Base-by-base conservation (phyloP, 2,113 vertebrate genomes). In the Caranx ignobilis region DNA sequence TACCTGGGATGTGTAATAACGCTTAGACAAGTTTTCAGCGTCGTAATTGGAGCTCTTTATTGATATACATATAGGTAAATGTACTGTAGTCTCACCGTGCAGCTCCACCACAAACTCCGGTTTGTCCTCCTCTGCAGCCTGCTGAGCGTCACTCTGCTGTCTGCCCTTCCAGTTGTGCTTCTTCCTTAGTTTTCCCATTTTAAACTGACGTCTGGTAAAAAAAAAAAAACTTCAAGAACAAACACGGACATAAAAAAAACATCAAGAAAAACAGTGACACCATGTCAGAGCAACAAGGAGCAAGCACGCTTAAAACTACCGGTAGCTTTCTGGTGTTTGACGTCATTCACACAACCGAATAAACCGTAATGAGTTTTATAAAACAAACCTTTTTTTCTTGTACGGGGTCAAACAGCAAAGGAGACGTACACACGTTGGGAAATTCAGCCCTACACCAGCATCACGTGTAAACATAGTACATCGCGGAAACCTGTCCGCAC, bases 131-230 rank as follows among this genome's bases (percentile, higher is more conserved):
- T 48, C 65, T 15, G 71, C 48, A 21, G 87, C 9, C 50, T 76
- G 74, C 34, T 81, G 61, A 43, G 77, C 34, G 48, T 82, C 82
- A 1, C 26, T 88, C 77, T 93, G 89, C 67, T 89, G 86, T 45
- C 97, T 95, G 1, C 96, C 97, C 87, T 93, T 97, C 96, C 96
- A 95, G 92, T 99, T 98, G 87, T 95, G 94, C 37, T 95, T 94
- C 81, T 95, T 96, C 73, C 94, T 95, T 9, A 96, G 73, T 78
- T 93, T 96, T 31, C 97, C 97, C 98, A 97, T 96, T 73, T 75
- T 88, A 69, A 63, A 77, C 4, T 18, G 2, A 62, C 2, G 1
- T 55, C 66, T 84, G 39, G 62, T 16, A 37, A 18, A 39, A 11
- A 57, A 64, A 12, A 55, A 67, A 11, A 75, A n/a, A n/a, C n/a